Conservation (phyloP, 92 coral and sea anemone genomes). For the Parazoanthus atlanticus region DNA sequence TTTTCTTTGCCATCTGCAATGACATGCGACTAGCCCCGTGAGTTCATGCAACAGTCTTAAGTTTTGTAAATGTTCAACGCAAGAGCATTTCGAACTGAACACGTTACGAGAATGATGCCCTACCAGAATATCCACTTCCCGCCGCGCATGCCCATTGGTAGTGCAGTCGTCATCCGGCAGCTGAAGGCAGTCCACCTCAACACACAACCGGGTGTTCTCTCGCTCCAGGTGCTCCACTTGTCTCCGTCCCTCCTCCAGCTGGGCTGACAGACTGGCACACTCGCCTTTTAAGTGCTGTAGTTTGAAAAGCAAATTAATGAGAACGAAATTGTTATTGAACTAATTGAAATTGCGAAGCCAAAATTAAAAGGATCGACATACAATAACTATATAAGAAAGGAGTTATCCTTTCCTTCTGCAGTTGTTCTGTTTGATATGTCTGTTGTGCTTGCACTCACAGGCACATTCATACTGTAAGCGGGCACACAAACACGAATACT, state of each 20-base stretch:
- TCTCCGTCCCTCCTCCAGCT: constrained; percentile 4
- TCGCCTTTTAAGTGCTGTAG: constrained; percentile 23
- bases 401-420: too few species aligned
- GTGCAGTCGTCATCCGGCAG: not conserved
- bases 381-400: too few species aligned
- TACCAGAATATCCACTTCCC: constrained; percentile 24
- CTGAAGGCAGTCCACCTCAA: constrained; percentile 20
- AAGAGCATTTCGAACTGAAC: not conserved
- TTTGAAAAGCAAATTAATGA: not conserved
- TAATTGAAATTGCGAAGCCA: not conserved
- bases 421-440: too few species aligned
- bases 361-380: too few species aligned
- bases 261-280: not conserved
- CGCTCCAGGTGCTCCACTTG: constrained; percentile 21
- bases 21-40: too few species aligned
- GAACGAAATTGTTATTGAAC: not conserved
- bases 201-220: constrained; percentile 23
- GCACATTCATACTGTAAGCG: not conserved
- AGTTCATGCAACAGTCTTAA: too few species aligned
- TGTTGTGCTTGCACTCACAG: too few species aligned
- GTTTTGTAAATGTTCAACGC: not conserved
- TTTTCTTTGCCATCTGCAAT: too few species aligned
- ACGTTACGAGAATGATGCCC: too few species aligned
- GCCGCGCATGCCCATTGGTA: not conserved
- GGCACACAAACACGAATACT: not conserved